Evolutionary conservation across 2,888 invertebrate species (phyloP), one percentile per base, ranked within the genome.

Genomic region (Ornithoptera alexandrae): DNA sequence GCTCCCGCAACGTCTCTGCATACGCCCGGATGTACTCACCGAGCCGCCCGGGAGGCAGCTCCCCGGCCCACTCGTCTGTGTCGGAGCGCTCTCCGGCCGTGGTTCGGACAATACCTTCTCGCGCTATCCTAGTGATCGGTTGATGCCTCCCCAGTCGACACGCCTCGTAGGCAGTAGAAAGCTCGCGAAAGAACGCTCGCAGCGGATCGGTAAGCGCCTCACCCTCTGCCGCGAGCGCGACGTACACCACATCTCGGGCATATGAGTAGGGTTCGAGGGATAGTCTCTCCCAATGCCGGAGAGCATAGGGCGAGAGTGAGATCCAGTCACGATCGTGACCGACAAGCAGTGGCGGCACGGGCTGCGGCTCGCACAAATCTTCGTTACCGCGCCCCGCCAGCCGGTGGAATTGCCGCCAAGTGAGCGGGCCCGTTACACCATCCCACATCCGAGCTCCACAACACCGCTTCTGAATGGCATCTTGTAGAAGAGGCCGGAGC

Each of bases 341-440:
- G 58, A 98, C 98, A 68, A 98, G 95, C 62, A 99, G 93, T 6
- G 97, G 97, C 30, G 99, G 99, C 79, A 99, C 97, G 0, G 99
- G 98, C 88, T 99, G 99, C 53, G 99, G 98, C 84, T 98, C 98
- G 90, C 98, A 98, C 74, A 98, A 96, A 85, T 98, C 98, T 84
- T 97, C 97, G 69, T 98, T 97, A 68, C 98, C 98, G 83, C 98
- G 94, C 12, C 98, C 98, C 58, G 98, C 98, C 72, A 99, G 93
- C 71, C 98, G 95, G 93, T 98, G 99, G 91, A 99, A 99, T 87
- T 99, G 98, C 67, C 98, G 94, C 99, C 99, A 99, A 1, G 99
- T 99, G 18, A 99, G 94, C 46, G 99, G 99, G 0, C 99, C 99
- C 74, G 97, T 96, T 59, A 99, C 98, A 67, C 98, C 97, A 87